These are phyloP conservation scores for Caenorhabditis inopinata DNA, from an alignment of 1,140 invertebrate species.

Conservation along the genomic window DNA sequence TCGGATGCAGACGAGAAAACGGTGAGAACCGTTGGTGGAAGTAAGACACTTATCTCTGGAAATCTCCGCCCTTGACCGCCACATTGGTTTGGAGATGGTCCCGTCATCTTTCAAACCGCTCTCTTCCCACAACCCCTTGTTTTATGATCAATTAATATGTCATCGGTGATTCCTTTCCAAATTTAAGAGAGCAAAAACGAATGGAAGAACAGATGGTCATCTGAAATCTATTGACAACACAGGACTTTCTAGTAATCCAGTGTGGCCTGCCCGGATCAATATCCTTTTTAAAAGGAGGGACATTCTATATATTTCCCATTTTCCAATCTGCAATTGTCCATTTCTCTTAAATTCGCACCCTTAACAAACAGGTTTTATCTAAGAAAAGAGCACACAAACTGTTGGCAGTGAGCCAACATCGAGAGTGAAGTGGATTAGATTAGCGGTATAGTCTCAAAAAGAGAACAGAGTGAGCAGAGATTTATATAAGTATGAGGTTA, in stretches of 20 bases:
- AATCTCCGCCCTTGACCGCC: not conserved
- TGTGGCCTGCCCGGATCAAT: too few relatives aligned
- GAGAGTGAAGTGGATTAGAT: not conserved
- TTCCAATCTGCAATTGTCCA: too few relatives aligned
- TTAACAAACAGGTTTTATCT: too few relatives aligned
- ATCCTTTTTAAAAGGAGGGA: too few relatives aligned
- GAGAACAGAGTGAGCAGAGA: not conserved
- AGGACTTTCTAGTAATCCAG: too few relatives aligned
- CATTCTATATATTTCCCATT: too few relatives aligned
- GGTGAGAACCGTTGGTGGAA: not conserved
- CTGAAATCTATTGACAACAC: too few relatives aligned
- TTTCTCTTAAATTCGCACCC: too few relatives aligned
- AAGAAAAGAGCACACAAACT: too few relatives aligned
- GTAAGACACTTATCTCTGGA: not conserved
- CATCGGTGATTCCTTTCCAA: too few relatives aligned
- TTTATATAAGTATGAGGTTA: not conserved
- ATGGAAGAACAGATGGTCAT: too few relatives aligned
- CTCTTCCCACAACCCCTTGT: not conserved
- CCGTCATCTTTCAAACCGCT: not conserved
- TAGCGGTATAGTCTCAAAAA: constrained; percentile 11
- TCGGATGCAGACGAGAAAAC: not conserved
- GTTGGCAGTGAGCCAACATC: constrained; percentile 5
- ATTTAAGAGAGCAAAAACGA: too few relatives aligned
- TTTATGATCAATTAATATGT: constrained; percentile 21
- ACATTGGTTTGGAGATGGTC: not conserved